A percentile compares a stretch with the other conserved stretches of the same genome.
These are phyloP conservation scores for Unio delphinus DNA, from an alignment of 2,888 invertebrate genomes.

Conservation along the genomic window DNA sequence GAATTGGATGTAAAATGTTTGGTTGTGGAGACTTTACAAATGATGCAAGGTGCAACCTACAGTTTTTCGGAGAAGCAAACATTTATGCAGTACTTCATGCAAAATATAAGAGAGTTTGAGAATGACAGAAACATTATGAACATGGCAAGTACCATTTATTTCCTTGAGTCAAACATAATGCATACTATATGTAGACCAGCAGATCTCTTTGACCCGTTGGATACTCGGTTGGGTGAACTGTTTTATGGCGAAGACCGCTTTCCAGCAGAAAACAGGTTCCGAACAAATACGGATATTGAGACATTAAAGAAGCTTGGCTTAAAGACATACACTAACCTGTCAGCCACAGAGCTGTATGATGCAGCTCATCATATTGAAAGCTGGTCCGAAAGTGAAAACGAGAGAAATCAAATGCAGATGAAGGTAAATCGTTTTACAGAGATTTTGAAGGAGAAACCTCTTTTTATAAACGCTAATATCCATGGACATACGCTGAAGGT, in stretches of 20 bases:
- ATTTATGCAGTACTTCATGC: constrained; percentile 11
- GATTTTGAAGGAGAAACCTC: too few relatives aligned
- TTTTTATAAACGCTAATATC: too few relatives aligned
- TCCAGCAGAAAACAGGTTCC: constrained; percentile 10
- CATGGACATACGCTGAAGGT: too few relatives aligned
- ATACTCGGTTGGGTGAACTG: constrained; percentile 6
- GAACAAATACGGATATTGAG: not conserved
- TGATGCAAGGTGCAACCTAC: not conserved
- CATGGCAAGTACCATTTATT: constrained; percentile 6
- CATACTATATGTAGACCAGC: constrained; percentile 1
- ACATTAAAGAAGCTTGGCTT: constrained; percentile 13
- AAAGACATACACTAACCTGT: constrained; percentile 10
- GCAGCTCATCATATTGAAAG: constrained; percentile 9
- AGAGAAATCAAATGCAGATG: too few relatives aligned
- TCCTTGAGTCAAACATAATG: constrained; percentile 3
- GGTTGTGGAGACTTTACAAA: constrained; percentile 5
- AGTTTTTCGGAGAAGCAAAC: constrained; percentile 2
- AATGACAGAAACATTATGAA: not conserved
- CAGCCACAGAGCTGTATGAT: constrained; percentile 8
- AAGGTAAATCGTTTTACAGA: too few relatives aligned
- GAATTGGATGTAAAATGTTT: not conserved
- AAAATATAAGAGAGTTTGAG: constrained; percentile 5
- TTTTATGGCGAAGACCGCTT: constrained; percentile 12
- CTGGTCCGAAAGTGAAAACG: too few relatives aligned
- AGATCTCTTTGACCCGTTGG: constrained; percentile 20